Base-by-base conservation (phyloP, 2,888 invertebrate genomes). In the Hedychridium roseum region DNA sequence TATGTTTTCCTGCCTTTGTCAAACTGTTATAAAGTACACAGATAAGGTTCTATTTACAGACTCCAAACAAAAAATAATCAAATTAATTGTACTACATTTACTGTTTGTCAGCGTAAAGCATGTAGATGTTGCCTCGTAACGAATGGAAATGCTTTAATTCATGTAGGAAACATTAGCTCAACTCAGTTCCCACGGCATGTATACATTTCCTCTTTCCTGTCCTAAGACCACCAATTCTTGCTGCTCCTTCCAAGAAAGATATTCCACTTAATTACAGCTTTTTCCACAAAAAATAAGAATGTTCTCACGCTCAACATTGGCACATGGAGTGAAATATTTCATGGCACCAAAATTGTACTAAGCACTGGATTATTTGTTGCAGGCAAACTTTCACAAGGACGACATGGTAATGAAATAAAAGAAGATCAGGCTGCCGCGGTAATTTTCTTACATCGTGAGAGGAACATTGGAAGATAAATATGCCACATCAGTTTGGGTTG, bases 401-500 rank as follows among this genome's bases (percentile, higher is more conserved):
- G 45, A 34, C 38, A 50, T 44, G 46, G 36, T 32, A 14, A 32
- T 44, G 54, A 43, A 46, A 55, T 43, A 48, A 57, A 43, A 46
- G 52, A 49, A 45, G 42, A 27, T 15, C 4, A 28, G 18, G 39
- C 26, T 49, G 41, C 27, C 26, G 23, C 15, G 43, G 20, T 28
- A 46, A 27, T 17, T 21, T 37, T 15, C 14, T 48, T 32, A 40
- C 41, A 31, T 48, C 28, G 9, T 32, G 14, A 28, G 31, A 28
- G 16, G 41, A 28, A 35, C 21, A 39, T 37, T 21, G 11, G 26
- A 36, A 41, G 23, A 43, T 60, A 64, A 86, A 83, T 80, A 89
- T 90, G 89, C 89, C 90, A 80, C 90, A 90, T 82, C 90, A 90
- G 82, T 90, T 89, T 82, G 90, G 89, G 73, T 80, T 88, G 81